Evolutionary conservation across 2,113 vertebrate genomes (phyloP), one percentile per base, ranked within the genome.

Genomic region (Sorex fumeus): DNA sequence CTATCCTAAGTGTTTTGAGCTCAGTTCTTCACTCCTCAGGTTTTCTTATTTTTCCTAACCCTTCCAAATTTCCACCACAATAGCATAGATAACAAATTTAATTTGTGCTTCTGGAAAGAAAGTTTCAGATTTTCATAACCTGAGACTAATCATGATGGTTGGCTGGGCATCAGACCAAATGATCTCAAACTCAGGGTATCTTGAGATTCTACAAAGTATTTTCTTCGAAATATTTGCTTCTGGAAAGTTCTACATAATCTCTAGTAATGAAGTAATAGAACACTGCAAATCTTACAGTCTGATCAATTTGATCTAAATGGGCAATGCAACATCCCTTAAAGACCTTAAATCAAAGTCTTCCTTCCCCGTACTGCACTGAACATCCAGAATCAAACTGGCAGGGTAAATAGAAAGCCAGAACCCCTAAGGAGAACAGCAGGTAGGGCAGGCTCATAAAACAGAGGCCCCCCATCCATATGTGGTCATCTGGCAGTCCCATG

Each of bases 381-480:
- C 60, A 94, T 67, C 21, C 2, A 6, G 77, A 45, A 88, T 27
- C 67, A 93, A 84, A 69, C 32, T 30, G 1, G 0, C 76, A 77
- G 60, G 76, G 57, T 88, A 85, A 93, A 91, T 87, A 84, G 72
- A 71, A 96, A 96, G 45, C 40, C 69, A 82, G 72, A 57, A 45
- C 28, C 93, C 96, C 74, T 76, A 83, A 67, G 40, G 92, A 87
- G 86, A 96, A 91, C 71, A 67, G 43, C 87, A 28, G 67, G 95
- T 36, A 80, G 28, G 69, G 28, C 80, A 36, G 87, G 62, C 86
- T 89, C 40, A 77, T 94, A 77, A 96, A 96, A 43, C 45, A 50
- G 40, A 97, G 89, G 32, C 85, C 4, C 3, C 6, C 9, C 15
- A 74, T 74, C 87, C 43, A 93, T 87, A 89, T 77, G 66, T 84